Evolutionary conservation across 2,888 invertebrate genomes (phyloP), one percentile per base, ranked within the genome.

Genomic region (Thecocarcelia acutangulata): DNA sequence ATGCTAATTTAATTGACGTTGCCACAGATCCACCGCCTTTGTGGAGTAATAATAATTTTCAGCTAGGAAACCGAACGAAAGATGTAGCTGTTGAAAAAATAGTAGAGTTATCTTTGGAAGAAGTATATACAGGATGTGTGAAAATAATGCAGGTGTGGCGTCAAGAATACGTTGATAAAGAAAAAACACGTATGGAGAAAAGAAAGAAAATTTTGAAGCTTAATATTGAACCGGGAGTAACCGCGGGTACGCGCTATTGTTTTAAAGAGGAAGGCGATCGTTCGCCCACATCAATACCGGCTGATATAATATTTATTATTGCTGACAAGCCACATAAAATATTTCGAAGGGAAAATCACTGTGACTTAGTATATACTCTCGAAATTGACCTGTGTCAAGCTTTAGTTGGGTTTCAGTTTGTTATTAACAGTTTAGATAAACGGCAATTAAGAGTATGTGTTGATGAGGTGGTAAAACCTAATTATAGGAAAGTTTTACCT

Each of bases 231-330:
- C 95, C 95, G 0, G 97, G 97, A 0, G 93, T 95, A 66, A 93
- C 93, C 69, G 91, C 94, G 0, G 95, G 94, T 12, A 95, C 96
- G 0, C 93, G 94, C 87, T 94, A 95, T 59, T 91, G 92, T 81
- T 96, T 96, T 87, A 93, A 93, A 44, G 94, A 95, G 86, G 95
- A 95, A 90, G 96, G 96, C 0, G 96, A 97, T 89, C 94, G 95
- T 85, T 94, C 94, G 28, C 94, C 95, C 0, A 94, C 94, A 2
- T 93, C 93, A 74, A 88, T 91, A 86, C 87, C 90, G 89, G 95
- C 95, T 28, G 96, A 96, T 88, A 93, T 96, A 0, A 92, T 96
- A 80, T 96, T 96, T 87, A 92, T 95, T 70, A 94, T 93, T 0
- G 93, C 94, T 88, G 96, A 96, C 84, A 93, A 93, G 76, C 94